These are phyloP conservation scores for Drosophila mimica DNA, from an alignment of 2,888 invertebrate species.

Conservation along the genomic window DNA sequence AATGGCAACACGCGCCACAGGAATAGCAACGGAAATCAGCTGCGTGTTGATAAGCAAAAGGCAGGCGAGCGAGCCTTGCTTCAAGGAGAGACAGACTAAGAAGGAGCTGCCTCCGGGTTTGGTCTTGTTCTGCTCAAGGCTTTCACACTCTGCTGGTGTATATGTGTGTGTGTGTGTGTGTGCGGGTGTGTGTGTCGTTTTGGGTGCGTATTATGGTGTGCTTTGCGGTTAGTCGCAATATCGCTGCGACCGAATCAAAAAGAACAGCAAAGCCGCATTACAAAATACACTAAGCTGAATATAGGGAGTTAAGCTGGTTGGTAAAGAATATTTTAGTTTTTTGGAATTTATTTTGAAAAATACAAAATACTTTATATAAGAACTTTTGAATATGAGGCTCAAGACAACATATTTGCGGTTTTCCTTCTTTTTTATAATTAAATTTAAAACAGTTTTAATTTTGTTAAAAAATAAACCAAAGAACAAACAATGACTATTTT, in stretches of 20 bases:
- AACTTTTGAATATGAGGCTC: background rate
- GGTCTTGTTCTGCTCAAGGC: conserved; percentile 45
- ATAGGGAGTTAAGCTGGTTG: conserved; percentile 17
- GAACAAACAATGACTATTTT: background rate
- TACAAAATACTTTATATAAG: conserved; percentile 1
- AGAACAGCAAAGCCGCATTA: conserved; percentile 42
- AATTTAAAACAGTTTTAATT: background rate
- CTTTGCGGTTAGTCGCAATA: conserved; percentile 66
- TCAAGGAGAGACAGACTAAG: conserved; percentile 25
- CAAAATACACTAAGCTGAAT: conserved; percentile 48
- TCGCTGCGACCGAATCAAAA: conserved; percentile 25
- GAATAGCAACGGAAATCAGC: conserved; percentile 82
- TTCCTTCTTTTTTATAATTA: background rate
- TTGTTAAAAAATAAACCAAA: background rate
- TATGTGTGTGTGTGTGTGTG: conserved; percentile 14
- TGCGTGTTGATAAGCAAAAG: conserved; percentile 79
- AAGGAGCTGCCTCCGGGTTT: conserved; percentile 45
- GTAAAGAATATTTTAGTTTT: background rate
- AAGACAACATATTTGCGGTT: background rate
- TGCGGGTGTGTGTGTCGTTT: conserved; percentile 46
- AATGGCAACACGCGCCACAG: conserved; percentile 68
- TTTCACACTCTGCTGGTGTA: conserved; percentile 24
- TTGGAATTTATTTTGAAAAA: background rate
- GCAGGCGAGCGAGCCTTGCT: conserved; percentile 17
- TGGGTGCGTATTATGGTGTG: conserved; percentile 78